A percentile compares a stretch with the other conserved stretches of the same genome.
Conservation (phyloP, 2,888 invertebrate genomes). For the Agonopterix arenella region DNA sequence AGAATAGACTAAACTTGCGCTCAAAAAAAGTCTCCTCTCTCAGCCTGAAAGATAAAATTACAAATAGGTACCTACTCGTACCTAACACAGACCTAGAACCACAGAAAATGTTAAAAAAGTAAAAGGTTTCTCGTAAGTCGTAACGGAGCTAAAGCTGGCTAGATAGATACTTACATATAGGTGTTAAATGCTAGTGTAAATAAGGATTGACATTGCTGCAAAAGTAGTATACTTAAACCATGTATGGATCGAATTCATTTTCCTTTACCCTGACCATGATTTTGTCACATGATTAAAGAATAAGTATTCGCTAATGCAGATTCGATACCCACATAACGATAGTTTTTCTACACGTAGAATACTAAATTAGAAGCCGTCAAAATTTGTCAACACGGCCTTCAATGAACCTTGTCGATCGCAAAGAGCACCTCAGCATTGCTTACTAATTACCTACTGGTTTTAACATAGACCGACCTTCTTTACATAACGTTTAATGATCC, state of each 20-base stretch:
- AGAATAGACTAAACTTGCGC: no score
- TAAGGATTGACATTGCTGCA: slow-evolving; percentile 4
- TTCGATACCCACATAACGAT: slow-evolving; percentile 12
- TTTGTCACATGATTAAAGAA: slow-evolving; percentile 13
- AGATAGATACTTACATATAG: no score
- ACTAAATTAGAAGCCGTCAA: slow-evolving; percentile 34
- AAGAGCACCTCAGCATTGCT: slow-evolving; percentile 22
- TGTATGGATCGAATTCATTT: slow-evolving; percentile 14
- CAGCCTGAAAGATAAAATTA: no score
- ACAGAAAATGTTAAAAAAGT: no score
- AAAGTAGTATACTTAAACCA: slow-evolving; percentile 9
- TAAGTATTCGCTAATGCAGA: slow-evolving; percentile 1
- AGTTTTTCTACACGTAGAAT: slow-evolving; percentile 27
- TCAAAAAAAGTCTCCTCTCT: no score
- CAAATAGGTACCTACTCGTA: no score
- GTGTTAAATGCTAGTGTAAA: slow-evolving; percentile 1
- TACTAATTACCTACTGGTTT: slow-evolving; percentile 32
- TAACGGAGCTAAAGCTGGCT: no score
- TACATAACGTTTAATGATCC: slow-evolving; percentile 8
- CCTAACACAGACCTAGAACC: no score
- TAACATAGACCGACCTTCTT: slow-evolving; percentile 17
- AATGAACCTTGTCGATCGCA: slow-evolving; percentile 22
- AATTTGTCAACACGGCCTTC: slow-evolving; percentile 36
- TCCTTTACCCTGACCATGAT: slow-evolving; percentile 18
- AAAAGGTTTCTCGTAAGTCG: no score